These are phyloP conservation scores for Drepanosiphum platanoidis DNA, from an alignment of 2,888 invertebrate genomes.

Conservation along the genomic window DNA sequence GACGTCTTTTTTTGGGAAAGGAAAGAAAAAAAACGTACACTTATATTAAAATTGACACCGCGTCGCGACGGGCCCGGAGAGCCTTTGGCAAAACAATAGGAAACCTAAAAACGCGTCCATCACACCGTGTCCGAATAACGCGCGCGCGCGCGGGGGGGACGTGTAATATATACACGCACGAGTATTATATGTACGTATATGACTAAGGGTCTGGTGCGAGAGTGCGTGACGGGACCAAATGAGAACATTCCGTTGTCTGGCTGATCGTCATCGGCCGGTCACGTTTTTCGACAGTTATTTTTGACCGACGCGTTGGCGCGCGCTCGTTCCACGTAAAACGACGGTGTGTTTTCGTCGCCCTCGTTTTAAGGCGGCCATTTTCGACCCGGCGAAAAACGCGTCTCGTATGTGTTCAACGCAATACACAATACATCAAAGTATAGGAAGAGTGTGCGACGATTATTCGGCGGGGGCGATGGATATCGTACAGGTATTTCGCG, in stretches of 20 bases:
- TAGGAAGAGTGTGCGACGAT: background rate
- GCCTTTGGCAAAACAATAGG: background rate
- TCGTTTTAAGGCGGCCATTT: too few relatives aligned
- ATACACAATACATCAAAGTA: background rate
- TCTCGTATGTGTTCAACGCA: too few relatives aligned
- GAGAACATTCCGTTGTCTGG: slow-evolving; percentile 26
- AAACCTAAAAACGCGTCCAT: slow-evolving; percentile 44
- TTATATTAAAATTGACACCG: slow-evolving; percentile 4
- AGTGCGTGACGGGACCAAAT: background rate
- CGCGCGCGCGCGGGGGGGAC: background rate
- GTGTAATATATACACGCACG: background rate
- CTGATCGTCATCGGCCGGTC: slow-evolving; percentile 17
- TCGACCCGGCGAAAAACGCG: background rate
- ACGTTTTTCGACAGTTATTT: slow-evolving; percentile 15
- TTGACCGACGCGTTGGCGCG: background rate
- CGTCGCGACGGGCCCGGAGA: background rate
- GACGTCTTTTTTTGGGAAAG: background rate
- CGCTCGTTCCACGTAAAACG: background rate
- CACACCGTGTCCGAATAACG: background rate
- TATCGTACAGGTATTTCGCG: slow-evolving; percentile 8
- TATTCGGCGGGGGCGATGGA: background rate
- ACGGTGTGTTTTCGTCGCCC: too few relatives aligned
- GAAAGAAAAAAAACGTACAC: background rate
- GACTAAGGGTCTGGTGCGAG: background rate
- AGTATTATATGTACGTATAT: too few relatives aligned